Evolutionary conservation across 2,113 vertebrate genomes (phyloP).

Genomic region (Daubentonia madagascariensis): DNA sequence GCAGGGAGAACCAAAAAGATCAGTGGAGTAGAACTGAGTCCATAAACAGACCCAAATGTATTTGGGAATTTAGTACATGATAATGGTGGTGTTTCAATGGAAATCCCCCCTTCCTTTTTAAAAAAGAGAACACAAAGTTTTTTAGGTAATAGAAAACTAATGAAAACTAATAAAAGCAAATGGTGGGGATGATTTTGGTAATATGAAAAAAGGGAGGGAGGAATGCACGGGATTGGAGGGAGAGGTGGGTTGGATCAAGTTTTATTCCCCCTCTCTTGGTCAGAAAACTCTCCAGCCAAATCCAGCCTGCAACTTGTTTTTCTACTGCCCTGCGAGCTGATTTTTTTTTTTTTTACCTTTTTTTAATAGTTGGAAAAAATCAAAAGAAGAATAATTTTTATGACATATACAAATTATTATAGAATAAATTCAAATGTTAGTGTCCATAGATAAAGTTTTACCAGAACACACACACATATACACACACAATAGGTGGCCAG

Average conservation of each 20-base stretch:
- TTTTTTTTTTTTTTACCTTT: neutral
- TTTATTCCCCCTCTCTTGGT: neutral
- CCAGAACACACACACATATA: neutral
- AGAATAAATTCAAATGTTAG: neutral
- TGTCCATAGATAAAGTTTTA: neutral
- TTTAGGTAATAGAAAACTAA: neutral
- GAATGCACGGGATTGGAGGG: neutral
- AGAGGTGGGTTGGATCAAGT: neutral
- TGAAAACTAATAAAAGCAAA: neutral
- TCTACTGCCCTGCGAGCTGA: neutral
- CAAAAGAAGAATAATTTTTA: neutral
- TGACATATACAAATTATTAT: neutral
- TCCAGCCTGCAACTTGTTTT: neutral
- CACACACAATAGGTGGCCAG: neutral
- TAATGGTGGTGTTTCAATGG: neutral
- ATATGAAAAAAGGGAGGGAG: neutral
- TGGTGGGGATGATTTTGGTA: neutral
- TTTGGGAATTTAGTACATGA: neutral
- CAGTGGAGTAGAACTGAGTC: neutral
- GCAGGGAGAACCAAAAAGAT: neutral
- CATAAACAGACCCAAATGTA: neutral
- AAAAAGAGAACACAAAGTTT: neutral
- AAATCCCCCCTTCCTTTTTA: neutral
- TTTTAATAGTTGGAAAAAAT: neutral
- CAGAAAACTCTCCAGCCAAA: neutral